Base-by-base conservation (phyloP, 2,797 vertebrate genomes). In the Macroramphosus scolopax region DNA sequence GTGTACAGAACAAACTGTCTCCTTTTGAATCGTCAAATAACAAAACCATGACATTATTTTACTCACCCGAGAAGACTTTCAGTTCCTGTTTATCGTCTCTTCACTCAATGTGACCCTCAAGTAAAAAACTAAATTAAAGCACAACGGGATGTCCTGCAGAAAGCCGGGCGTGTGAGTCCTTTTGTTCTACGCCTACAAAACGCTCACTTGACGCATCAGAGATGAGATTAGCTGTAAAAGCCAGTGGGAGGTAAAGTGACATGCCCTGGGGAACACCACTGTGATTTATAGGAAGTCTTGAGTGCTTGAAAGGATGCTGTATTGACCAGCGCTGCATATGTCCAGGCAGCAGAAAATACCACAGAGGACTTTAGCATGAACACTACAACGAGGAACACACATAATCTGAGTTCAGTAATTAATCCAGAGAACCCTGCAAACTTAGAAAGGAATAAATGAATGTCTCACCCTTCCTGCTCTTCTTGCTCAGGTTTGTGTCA, bases 221-320 rank as follows among this genome's bases (percentile, higher is more conserved):
- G 26, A 36, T 26, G 13, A 47, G 43, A 40, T 30, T 4, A 49
- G 9, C 16, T 16, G 5, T 35, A 51, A 52, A 18, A 33, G 53
- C 13, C 20, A 15, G 17, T 10, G 29, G 16, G 17, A 44, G 49
- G 58, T 45, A 18, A n/a, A 2, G 36, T 72, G 59, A 54, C 71
- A 53, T 20, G 5, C 77, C 69, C 81, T 51, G 5, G 51, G 63
- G 49, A n/a, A 45, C 75, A 76, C 85, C 79, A 84, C 37, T n/a
- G n/a, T n/a, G n/a, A n/a, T n/a, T n/a, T n/a, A n/a, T 30, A 16
- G 13, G 41, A 6, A 30, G 11, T 3, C 13, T 16, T 53, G 49
- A 78, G 75, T 70, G 74, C 70, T 71, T 73, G 28, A 76, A 48
- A 72, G 70, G 72, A 60, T 80, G 51, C 24, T 57, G 35, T 64